Base-by-base conservation (phyloP, 1,140 invertebrate species). In the Tetraneura akinire region DNA sequence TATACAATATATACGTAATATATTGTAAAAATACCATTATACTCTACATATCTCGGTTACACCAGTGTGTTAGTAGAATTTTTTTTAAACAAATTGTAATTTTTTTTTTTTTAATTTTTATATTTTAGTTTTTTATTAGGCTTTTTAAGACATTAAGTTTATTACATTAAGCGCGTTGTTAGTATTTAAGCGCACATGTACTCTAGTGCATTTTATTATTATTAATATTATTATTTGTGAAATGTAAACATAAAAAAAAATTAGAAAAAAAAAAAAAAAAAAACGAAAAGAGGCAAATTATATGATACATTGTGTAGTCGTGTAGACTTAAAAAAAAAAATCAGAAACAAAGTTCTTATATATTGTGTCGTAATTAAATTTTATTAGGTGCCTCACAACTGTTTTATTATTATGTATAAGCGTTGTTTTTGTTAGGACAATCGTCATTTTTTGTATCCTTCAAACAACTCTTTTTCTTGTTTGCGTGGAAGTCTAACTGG, bases 401-500 rank as follows among this genome's bases (percentile, higher is more conserved):
- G 74, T 78, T 78, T 76, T 78, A 47, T 42, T 37, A 37, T 78
- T 32, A 78, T 78, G 37, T 78, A 60, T 78, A 78, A 78, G 74
- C 74, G 55, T 78, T 78, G 55, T 62, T 78, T 78, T 78, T 78
- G 74, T 78, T 78, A 78, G 74, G 74, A 78, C 74, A 78, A 78
- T 78, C 74, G 74, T 78, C 74, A 78, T 57, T 78, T 78, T 78
- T 78, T 78, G 74, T 78, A 78, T 62, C 74, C 74, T 78, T 78
- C 74, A 78, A 45, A 78, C 71, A 73, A 53, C 45, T 45, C 74
- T 78, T 21, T 78, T 78, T 78, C 74, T 78, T 78, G 74, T 78
- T 78, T 55, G 74, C 74, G 74, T 78, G 74, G 74, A 78, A 78
- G 74, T 78, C 74, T 78, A 78, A 78, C 55, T 78, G 74, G 53